phyloP scores from a whole-genome alignment of 2,113 vertebrate species.

The Gobio gobio region DNA sequence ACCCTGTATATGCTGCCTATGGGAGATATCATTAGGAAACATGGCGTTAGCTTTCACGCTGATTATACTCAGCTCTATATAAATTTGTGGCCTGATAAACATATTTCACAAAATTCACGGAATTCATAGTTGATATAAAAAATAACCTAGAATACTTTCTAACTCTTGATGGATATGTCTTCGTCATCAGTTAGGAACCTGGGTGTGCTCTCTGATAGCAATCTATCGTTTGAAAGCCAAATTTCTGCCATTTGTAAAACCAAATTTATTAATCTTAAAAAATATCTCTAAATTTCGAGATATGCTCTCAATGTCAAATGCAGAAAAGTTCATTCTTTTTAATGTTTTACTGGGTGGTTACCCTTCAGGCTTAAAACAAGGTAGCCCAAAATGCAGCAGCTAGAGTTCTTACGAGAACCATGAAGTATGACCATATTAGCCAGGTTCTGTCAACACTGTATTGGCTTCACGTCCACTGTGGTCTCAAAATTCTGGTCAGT shows the following conservation, averaged over 20 bases:
- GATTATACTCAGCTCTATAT: too few relatives aligned
- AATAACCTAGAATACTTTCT: too few relatives aligned
- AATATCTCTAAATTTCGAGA: neutral
- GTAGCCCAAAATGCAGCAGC: neutral
- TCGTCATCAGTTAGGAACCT: too few relatives aligned
- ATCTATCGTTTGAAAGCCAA: too few relatives aligned
- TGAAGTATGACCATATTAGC: neutral
- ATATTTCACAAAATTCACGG: too few relatives aligned
- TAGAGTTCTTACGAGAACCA: neutral
- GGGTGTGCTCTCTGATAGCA: neutral
- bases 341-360: neutral
- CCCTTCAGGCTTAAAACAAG: neutral
- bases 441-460: too few relatives aligned
- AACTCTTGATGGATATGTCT: too few relatives aligned
- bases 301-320: neutral
- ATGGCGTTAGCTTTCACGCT: too few relatives aligned
- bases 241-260: neutral
- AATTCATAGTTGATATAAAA: too few relatives aligned
- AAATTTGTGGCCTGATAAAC: too few relatives aligned
- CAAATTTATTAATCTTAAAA: neutral
- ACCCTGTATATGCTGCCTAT: too few relatives aligned
- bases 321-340: neutral
- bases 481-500: neutral
- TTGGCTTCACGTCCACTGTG: neutral
- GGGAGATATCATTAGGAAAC: too few relatives aligned